phyloP scores from a whole-genome alignment of 2,888 invertebrate genomes.

The Andrena bicolor region DNA sequence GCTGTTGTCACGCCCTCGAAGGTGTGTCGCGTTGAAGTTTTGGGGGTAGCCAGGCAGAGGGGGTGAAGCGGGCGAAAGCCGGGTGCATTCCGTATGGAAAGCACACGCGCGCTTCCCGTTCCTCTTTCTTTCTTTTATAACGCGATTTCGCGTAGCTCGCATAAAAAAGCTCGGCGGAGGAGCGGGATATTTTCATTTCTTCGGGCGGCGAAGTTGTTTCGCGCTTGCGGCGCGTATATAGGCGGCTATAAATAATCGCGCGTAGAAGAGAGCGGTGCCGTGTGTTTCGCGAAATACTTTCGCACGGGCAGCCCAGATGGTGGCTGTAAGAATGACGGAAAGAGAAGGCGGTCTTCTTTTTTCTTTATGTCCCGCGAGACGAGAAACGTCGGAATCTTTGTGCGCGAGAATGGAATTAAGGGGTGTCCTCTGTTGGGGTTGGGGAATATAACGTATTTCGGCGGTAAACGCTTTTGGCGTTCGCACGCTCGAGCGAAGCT shows the following conservation, averaged over 20 bases:
- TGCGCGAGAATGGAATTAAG: conserved; percentile 6
- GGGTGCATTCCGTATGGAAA: conserved; percentile 47
- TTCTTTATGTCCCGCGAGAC: not conserved
- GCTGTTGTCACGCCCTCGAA: conserved; percentile 42
- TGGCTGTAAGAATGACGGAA: conserved; percentile 35
- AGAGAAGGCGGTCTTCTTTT: not conserved
- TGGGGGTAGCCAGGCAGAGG: not conserved
- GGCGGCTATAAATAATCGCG: conserved; percentile 49
- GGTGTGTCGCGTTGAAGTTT: conserved; percentile 42
- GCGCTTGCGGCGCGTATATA: conserved; percentile 23
- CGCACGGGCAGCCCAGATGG: conserved; percentile 32
- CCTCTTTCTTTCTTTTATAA: conserved; percentile 42
- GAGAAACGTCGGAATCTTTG: conserved; percentile 16
- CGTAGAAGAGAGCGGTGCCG: not conserved
- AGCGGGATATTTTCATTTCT: conserved; percentile 47
- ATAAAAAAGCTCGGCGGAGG: conserved; percentile 15
- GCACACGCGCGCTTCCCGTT: conserved; percentile 37
- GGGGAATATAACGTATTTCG: conserved; percentile 19
- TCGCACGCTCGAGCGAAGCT: conserved; percentile 12
- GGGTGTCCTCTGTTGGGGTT: not conserved
- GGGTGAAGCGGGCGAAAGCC: conserved; percentile 32
- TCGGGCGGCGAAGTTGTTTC: conserved; percentile 22
- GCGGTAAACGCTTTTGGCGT: conserved; percentile 27
- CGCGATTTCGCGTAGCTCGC: conserved; percentile 41
- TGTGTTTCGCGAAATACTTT: conserved; percentile 47